A percentile compares a stretch with the other conserved stretches of the same genome.
Evolutionary conservation across 2,888 invertebrate genomes (phyloP).

Genomic region (Brachyptera putata): DNA sequence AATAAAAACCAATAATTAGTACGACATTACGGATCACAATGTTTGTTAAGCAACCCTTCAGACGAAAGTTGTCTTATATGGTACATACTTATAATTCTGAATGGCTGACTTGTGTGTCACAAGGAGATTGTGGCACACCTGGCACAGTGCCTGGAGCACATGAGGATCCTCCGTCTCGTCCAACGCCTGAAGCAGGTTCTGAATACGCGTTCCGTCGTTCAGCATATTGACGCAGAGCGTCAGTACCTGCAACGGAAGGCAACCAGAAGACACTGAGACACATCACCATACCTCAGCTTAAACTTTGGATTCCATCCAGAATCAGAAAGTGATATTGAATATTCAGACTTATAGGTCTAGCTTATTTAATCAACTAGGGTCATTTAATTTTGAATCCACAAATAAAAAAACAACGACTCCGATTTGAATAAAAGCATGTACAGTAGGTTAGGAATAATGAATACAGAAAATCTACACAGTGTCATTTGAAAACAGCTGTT

Average conservation of each 20-base stretch:
- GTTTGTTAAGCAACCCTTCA: too few relatives aligned
- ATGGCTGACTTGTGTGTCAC: constrained; percentile 76
- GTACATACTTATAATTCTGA: constrained; percentile 75
- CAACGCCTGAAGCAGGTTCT: constrained; percentile 50
- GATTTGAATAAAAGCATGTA: too few relatives aligned
- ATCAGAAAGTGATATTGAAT: background rate
- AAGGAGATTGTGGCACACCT: constrained; percentile 79
- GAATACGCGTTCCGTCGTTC: constrained; percentile 60
- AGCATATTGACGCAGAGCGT: constrained; percentile 60
- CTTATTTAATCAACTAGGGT: too few relatives aligned
- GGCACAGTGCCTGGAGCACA: constrained; percentile 64
- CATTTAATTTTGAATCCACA: too few relatives aligned
- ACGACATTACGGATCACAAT: too few relatives aligned
- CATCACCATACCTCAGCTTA: background rate
- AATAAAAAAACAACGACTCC: too few relatives aligned
- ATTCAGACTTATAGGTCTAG: background rate
- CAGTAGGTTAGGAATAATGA: too few relatives aligned
- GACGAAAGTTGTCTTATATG: too few relatives aligned
- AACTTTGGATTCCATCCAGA: background rate
- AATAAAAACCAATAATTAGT: too few relatives aligned
- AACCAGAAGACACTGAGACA: background rate
- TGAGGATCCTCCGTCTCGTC: constrained; percentile 46
- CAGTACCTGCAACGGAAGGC: constrained; percentile 42
- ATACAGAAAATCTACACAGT: too few relatives aligned
- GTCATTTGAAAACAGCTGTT: too few relatives aligned